Percentiles rank a stretch among this genome's conserved stretches.
phyloP scores from a whole-genome alignment of 1,140 invertebrate genomes.

The Archivesica marissinica region DNA sequence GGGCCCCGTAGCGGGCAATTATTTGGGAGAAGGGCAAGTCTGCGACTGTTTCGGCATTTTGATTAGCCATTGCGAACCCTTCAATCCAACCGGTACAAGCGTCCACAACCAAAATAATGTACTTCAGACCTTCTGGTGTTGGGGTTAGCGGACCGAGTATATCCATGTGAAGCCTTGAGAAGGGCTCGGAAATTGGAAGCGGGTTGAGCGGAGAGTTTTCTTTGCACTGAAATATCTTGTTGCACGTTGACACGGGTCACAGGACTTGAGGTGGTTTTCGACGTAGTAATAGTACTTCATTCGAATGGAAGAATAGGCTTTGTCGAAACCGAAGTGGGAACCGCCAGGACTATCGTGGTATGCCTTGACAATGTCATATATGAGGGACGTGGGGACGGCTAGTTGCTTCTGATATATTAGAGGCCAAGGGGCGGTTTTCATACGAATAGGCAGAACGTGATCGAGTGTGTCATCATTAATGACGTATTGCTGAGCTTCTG shows the following conservation, averaged over 20 bases:
- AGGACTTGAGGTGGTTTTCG: background rate
- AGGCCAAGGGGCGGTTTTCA: background rate
- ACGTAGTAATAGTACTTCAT: background rate
- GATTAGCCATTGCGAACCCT: too few relatives aligned
- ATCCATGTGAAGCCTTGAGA: conserved; percentile 15
- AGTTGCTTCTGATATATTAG: conserved; percentile 6
- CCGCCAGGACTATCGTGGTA: conserved; percentile 14
- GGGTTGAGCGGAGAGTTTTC: conserved; percentile 5
- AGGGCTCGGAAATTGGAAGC: background rate
- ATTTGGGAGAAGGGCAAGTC: too few relatives aligned
- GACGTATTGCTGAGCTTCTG: conserved; percentile 18
- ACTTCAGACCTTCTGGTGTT: too few relatives aligned
- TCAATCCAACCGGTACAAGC: too few relatives aligned
- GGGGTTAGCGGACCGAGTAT: conserved; percentile 11
- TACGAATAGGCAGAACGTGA: background rate
- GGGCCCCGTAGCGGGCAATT: too few relatives aligned
- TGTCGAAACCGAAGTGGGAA: too few relatives aligned
- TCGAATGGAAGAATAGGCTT: background rate
- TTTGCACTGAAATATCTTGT: background rate
- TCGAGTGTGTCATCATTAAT: background rate
- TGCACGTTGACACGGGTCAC: conserved; percentile 8
- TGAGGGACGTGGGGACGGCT: background rate
- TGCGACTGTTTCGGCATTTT: too few relatives aligned
- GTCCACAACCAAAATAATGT: too few relatives aligned
- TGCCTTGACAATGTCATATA: too few relatives aligned